These are phyloP conservation scores for Synanthedon andrenaeformis DNA, from an alignment of 2,888 invertebrate genomes.

Conservation along the genomic window DNA sequence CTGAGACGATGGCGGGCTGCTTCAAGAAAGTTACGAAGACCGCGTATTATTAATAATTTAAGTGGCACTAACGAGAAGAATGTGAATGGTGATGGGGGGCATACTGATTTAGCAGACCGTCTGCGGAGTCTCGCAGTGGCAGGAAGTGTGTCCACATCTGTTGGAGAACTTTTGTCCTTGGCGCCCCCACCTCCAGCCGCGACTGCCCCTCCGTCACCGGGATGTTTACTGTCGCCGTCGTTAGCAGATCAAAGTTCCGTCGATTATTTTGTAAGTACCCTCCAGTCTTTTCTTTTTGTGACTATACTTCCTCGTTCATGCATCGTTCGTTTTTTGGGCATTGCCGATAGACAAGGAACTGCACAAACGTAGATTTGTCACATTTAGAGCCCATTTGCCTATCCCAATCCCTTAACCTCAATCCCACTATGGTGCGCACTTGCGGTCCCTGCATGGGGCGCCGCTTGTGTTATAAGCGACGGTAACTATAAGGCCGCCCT, in stretches of 20 bases:
- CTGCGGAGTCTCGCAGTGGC: constrained; percentile 56
- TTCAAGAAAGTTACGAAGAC: constrained; percentile 60
- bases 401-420: too few relatives aligned
- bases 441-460: too few relatives aligned
- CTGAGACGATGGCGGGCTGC: constrained; percentile 64
- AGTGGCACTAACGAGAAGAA: constrained; percentile 39
- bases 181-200: constrained; percentile 61
- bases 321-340: background rate
- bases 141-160: constrained; percentile 57
- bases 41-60: constrained; percentile 60
- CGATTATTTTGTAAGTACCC: constrained; percentile 54
- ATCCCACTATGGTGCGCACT: too few relatives aligned
- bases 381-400: too few relatives aligned
- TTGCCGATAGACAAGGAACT: too few relatives aligned
- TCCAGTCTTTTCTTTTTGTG: too few relatives aligned
- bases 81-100: constrained; percentile 30
- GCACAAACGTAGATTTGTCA: too few relatives aligned
- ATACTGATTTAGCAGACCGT: constrained; percentile 58
- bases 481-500: too few relatives aligned
- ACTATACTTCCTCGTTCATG: too few relatives aligned
- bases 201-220: constrained; percentile 61
- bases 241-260: constrained; percentile 56
- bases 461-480: too few relatives aligned
- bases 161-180: constrained; percentile 54
- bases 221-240: constrained; percentile 52